Evolutionary conservation across 2,113 vertebrate species (phyloP).

Genomic region (Electrona antarctica): DNA sequence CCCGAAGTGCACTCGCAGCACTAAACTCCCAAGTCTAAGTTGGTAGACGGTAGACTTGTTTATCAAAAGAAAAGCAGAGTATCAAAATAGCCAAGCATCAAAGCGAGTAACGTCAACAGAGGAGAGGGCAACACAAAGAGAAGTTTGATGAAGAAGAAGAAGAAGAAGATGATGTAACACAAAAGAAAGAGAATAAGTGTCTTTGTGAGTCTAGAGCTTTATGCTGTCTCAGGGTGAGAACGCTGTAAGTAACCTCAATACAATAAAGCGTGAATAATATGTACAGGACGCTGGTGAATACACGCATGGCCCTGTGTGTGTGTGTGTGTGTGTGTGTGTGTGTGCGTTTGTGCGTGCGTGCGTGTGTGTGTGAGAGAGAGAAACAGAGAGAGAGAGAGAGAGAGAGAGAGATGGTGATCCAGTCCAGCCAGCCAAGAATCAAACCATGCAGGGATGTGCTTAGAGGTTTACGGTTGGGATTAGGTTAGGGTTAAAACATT

Average conservation of each 20-base stretch:
- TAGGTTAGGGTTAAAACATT: too few relatives aligned
- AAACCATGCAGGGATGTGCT: too few relatives aligned
- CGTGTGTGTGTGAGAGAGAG: slow-evolving; percentile 7
- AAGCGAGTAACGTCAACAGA: slow-evolving; percentile 62
- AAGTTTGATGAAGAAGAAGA: slow-evolving; percentile 50
- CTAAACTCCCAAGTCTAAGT: slow-evolving; percentile 8
- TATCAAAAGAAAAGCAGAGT: slow-evolving; percentile 27
- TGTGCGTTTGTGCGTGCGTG: slow-evolving; percentile 7
- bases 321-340: slow-evolving; percentile 2
- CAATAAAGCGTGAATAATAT: too few relatives aligned
- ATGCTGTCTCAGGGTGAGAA: too few relatives aligned
- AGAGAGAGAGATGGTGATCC: too few relatives aligned
- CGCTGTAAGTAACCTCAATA: too few relatives aligned
- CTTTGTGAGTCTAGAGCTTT: slow-evolving; percentile 11
- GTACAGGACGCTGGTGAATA: too few relatives aligned
- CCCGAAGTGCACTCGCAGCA: too few relatives aligned
- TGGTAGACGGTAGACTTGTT: slow-evolving; percentile 51
- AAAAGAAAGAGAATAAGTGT: slow-evolving; percentile 37
- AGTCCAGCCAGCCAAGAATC: too few relatives aligned
- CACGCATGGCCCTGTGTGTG: background rate
- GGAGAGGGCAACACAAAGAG: slow-evolving; percentile 56
- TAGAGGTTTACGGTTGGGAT: too few relatives aligned
- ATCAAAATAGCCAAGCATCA: slow-evolving; percentile 43
- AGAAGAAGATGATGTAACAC: slow-evolving; percentile 30
- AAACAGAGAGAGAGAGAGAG: background rate